Conservation (phyloP, 2,113 vertebrate species). For the Epinephelus fuscoguttatus region DNA sequence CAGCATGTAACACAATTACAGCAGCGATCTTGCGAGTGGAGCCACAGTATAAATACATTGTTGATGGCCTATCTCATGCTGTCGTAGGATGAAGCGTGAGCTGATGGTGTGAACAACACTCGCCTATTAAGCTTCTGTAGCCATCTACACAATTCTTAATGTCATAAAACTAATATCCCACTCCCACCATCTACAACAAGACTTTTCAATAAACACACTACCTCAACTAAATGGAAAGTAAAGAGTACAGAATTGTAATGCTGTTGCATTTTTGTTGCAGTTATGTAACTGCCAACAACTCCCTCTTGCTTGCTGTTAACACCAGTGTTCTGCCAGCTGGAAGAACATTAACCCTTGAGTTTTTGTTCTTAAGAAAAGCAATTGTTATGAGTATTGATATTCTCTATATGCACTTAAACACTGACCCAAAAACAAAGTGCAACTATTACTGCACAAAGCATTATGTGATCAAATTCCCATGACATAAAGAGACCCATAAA, state of each 20-base stretch:
- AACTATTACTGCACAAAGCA: background rate
- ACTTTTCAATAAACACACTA: background rate
- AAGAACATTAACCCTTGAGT: background rate
- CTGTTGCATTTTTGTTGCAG: background rate
- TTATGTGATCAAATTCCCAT: background rate
- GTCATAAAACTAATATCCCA: background rate
- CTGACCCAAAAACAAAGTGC: background rate
- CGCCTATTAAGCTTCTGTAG: background rate
- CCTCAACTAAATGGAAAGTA: background rate
- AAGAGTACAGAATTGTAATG: background rate
- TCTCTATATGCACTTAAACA: background rate
- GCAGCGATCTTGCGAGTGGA: conserved; percentile 28
- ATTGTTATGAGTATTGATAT: background rate
- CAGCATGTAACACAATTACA: background rate
- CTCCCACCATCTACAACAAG: background rate
- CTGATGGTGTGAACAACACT: background rate
- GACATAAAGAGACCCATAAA: no score
- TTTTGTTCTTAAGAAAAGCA: background rate
- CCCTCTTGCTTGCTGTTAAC: background rate
- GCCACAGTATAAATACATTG: background rate
- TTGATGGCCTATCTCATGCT: background rate
- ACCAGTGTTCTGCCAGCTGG: conserved; percentile 9
- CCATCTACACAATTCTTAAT: background rate
- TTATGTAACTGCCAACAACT: background rate
- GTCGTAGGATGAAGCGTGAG: background rate